phyloP scores from a whole-genome alignment of 2,797 vertebrate genomes.

The Gephyroberyx darwinii region DNA sequence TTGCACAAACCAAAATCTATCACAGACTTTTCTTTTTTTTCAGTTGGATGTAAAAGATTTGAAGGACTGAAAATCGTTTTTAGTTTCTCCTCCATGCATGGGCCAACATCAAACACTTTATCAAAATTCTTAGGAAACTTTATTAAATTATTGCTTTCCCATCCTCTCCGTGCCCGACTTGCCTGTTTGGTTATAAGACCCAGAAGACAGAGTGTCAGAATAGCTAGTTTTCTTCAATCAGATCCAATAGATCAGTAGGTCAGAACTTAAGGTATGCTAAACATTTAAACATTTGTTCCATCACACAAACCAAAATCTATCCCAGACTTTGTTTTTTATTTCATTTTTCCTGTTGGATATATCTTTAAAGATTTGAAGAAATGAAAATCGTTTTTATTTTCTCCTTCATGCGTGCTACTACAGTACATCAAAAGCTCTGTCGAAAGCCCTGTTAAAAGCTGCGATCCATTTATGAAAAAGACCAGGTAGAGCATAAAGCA shows the following conservation, averaged over 20 bases:
- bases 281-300: background rate
- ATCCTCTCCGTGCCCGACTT: background rate
- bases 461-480: constrained; percentile 34
- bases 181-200: background rate
- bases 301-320: constrained; percentile 18
- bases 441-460: constrained; percentile 28
- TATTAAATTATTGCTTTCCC: constrained; percentile 32
- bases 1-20: constrained; percentile 26
- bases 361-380: constrained; percentile 21
- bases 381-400: constrained; percentile 27
- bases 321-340: constrained; percentile 13
- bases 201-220: constrained; percentile 4
- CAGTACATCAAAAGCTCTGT: constrained; percentile 54
- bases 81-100: constrained; percentile 20
- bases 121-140: constrained; percentile 16
- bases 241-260: background rate
- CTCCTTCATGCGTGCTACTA: constrained; percentile 13
- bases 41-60: constrained; percentile 22
- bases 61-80: constrained; percentile 8
- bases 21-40: constrained; percentile 24
- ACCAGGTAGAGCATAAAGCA: constrained; percentile 56
- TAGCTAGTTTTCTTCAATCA: constrained; percentile 14
- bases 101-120: constrained; percentile 34
- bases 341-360: background rate
- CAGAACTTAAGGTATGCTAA: background rate